phyloP scores from a whole-genome alignment of 2,797 vertebrate genomes.

The Sebastes flavidus region DNA sequence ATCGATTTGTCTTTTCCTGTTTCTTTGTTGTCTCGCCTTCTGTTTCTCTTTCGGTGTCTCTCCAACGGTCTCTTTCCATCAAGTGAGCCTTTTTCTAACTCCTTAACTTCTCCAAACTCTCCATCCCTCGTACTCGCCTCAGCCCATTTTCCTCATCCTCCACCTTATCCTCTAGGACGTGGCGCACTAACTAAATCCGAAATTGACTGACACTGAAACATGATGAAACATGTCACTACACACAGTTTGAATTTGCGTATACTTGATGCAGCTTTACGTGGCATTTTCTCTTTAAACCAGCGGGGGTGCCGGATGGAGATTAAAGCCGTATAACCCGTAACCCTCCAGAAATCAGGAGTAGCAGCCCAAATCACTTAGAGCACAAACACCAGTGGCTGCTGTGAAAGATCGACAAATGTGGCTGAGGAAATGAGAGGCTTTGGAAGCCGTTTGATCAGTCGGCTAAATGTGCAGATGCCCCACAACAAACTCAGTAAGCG shows the following conservation, averaged over 20 bases:
- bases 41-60: constrained; percentile 1
- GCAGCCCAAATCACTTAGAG: constrained; percentile 19
- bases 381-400: constrained; percentile 28
- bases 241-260: background rate
- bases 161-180: background rate
- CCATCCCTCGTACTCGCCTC: background rate
- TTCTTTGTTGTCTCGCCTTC: background rate
- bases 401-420: constrained; percentile 19
- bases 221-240: constrained; percentile 18
- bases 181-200: background rate
- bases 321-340: constrained; percentile 18
- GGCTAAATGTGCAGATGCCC: constrained; percentile 23
- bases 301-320: constrained; percentile 13
- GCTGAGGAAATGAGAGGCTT: constrained; percentile 22
- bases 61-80: constrained; percentile 14
- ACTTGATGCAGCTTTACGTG: constrained; percentile 3
- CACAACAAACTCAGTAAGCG: constrained; percentile 16
- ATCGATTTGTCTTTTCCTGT: constrained; percentile 16
- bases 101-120: background rate
- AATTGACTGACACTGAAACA: constrained; percentile 7
- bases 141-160: background rate
- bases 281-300: constrained; percentile 18
- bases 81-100: background rate
- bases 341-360: constrained; percentile 20
- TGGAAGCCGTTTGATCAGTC: constrained; percentile 40